These are phyloP conservation scores for Ptychochromis oligacanthus DNA, from an alignment of 2,113 vertebrate species.

Conservation along the genomic window DNA sequence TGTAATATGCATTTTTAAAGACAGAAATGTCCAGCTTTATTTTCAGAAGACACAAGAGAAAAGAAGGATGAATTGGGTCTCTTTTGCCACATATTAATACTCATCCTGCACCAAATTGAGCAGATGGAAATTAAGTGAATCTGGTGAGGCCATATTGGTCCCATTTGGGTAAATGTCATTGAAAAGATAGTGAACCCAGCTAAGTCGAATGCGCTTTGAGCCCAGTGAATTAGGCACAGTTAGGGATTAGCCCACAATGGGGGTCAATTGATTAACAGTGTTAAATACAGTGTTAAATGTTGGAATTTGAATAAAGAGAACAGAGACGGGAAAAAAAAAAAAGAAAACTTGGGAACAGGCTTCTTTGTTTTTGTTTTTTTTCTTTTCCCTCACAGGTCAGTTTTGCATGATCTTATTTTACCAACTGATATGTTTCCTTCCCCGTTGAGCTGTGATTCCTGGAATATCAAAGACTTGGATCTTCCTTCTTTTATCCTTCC, in stretches of 20 bases:
- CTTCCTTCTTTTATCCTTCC: constrained; percentile 45
- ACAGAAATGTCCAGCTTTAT: constrained; percentile 33
- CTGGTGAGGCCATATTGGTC: constrained; percentile 75
- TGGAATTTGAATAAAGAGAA: constrained; percentile 59
- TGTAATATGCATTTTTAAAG: constrained; percentile 3
- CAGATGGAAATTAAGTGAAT: constrained; percentile 76
- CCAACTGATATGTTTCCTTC: constrained; percentile 27
- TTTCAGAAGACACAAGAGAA: constrained; percentile 49
- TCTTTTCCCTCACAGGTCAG: constrained; percentile 23
- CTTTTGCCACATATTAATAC: constrained; percentile 56
- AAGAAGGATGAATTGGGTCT: constrained; percentile 48
- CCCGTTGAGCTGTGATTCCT: constrained; percentile 22
- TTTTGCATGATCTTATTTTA: constrained; percentile 59
- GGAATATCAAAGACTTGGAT: constrained; percentile 55
- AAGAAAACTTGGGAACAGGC: not conserved
- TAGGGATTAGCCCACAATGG: constrained; percentile 75
- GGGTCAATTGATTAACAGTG: constrained; percentile 78
- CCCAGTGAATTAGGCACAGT: constrained; percentile 77
- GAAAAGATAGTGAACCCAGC: constrained; percentile 72
- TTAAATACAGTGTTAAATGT: constrained; percentile 64
- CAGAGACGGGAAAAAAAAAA: not conserved
- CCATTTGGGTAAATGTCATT: constrained; percentile 77
- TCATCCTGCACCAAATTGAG: constrained; percentile 67
- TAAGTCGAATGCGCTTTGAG: constrained; percentile 72
- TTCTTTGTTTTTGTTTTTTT: constrained; percentile 37